Evolutionary conservation across 2,797 vertebrate species (phyloP).

Genomic region (Danio albolineatus): DNA sequence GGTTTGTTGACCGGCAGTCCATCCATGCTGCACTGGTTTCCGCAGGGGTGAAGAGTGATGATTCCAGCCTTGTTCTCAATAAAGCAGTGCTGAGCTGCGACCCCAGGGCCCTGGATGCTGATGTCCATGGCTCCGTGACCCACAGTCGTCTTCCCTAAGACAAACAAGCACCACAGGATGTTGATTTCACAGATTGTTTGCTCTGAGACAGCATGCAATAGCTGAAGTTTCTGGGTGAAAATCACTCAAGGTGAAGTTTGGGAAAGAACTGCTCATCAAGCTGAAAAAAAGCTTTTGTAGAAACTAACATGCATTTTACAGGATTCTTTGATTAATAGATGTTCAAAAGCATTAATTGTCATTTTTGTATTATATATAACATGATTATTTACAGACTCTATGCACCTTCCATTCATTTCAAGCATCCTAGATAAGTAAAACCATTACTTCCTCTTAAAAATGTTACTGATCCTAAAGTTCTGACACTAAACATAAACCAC

Average conservation of each 20-base stretch:
- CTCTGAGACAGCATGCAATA: not conserved
- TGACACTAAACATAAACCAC: too few relatives aligned
- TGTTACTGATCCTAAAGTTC: not conserved
- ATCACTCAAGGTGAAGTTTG: not conserved
- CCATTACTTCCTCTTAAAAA: too few relatives aligned
- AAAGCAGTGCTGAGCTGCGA: conserved; percentile 90
- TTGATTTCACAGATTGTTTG: conserved; percentile 22
- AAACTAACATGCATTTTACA: too few relatives aligned
- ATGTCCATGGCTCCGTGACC: conserved; percentile 87
- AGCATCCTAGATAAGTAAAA: not conserved
- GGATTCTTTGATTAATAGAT: too few relatives aligned
- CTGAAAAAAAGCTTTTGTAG: too few relatives aligned
- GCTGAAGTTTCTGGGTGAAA: not conserved
- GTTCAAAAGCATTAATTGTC: not conserved
- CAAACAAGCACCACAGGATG: conserved; percentile 6
- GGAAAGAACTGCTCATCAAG: not conserved
- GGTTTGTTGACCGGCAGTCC: conserved; percentile 82
- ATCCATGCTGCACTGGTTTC: conserved; percentile 87
- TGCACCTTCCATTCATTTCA: not conserved
- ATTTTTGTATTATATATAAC: too few relatives aligned
- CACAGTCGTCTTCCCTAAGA: conserved; percentile 85
- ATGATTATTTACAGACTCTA: not conserved
- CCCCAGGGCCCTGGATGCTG: conserved; percentile 85
- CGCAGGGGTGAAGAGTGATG: conserved; percentile 89
- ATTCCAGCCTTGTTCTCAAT: conserved; percentile 86